These are phyloP conservation scores for Siphonodentalium dalli DNA, from an alignment of 2,888 invertebrate genomes.

Conservation along the genomic window DNA sequence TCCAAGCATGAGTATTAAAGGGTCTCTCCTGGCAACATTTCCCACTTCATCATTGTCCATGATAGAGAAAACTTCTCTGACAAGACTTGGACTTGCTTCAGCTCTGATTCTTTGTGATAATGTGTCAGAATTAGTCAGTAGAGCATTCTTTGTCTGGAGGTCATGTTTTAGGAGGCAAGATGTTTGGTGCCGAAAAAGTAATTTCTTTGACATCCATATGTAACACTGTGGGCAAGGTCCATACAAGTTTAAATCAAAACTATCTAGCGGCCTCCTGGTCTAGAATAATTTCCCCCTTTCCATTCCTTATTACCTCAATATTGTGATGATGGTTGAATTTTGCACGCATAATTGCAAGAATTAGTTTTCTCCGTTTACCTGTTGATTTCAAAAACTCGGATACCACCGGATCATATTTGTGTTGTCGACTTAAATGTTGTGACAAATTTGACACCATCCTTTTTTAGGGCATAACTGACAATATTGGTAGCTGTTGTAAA, in stretches of 20 bases:
- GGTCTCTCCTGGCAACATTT: too few species aligned
- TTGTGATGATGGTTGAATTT: slow-evolving; percentile 16
- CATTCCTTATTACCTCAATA: slow-evolving; percentile 3
- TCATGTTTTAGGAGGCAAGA: too few species aligned
- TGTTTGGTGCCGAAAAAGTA: slow-evolving; percentile 16
- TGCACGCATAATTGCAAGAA: neutral
- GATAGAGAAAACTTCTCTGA: too few species aligned
- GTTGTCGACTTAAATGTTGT: slow-evolving; percentile 14
- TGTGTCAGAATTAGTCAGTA: too few species aligned
- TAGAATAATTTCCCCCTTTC: too few species aligned
- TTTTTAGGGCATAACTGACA: too few species aligned
- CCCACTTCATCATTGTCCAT: too few species aligned
- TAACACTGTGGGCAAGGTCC: slow-evolving; percentile 21
- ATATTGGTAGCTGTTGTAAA: too few species aligned
- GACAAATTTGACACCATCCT: slow-evolving; percentile 17
- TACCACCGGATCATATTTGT: slow-evolving; percentile 5
- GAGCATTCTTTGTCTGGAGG: too few species aligned
- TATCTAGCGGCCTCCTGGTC: slow-evolving; percentile 2
- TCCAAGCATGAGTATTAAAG: too few species aligned
- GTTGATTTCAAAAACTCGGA: slow-evolving; percentile 2
- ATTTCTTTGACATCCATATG: slow-evolving; percentile 16
- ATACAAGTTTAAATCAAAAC: neutral
- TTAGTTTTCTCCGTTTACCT: neutral
- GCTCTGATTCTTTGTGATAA: neutral
- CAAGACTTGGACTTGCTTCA: too few species aligned